A percentile compares a stretch with the other conserved stretches of the same genome.
Conservation (phyloP, 2,113 vertebrate species). For the Alosa alosa region DNA sequence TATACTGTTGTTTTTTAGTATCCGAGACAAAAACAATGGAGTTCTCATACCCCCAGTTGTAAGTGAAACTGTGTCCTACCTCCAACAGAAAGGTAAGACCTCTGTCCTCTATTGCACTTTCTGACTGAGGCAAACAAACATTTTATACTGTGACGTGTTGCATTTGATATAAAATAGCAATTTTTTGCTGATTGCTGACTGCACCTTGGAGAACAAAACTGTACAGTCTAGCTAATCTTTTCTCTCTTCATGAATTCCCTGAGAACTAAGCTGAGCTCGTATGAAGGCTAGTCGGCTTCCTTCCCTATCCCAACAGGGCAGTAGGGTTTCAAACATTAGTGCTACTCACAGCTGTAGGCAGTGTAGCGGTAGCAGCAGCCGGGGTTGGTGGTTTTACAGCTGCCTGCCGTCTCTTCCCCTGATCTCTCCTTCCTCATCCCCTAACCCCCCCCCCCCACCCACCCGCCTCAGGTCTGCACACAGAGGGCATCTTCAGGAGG, state of each 20-base stretch:
- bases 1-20: constrained; percentile 56
- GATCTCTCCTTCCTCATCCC: background rate
- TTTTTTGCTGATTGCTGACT: background rate
- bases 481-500: constrained; percentile 82
- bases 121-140: background rate
- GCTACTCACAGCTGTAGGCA: background rate
- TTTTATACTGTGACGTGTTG: background rate
- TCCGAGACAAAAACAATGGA: constrained; percentile 78
- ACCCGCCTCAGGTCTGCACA: constrained; percentile 70
- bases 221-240: too few relatives aligned
- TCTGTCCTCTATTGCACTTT: background rate
- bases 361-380: background rate
- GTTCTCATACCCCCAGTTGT: constrained; percentile 78
- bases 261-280: background rate
- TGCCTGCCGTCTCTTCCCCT: background rate
- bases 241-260: background rate
- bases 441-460: background rate
- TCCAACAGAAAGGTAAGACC: constrained; percentile 77
- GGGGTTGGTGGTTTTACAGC: background rate
- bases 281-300: background rate
- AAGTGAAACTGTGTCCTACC: constrained; percentile 72
- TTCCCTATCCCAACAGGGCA: background rate
- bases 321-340: background rate
- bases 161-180: background rate
- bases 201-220: background rate